Evolutionary conservation across 2,113 vertebrate genomes (phyloP).

Genomic region (Crotophaga sulcirostris): DNA sequence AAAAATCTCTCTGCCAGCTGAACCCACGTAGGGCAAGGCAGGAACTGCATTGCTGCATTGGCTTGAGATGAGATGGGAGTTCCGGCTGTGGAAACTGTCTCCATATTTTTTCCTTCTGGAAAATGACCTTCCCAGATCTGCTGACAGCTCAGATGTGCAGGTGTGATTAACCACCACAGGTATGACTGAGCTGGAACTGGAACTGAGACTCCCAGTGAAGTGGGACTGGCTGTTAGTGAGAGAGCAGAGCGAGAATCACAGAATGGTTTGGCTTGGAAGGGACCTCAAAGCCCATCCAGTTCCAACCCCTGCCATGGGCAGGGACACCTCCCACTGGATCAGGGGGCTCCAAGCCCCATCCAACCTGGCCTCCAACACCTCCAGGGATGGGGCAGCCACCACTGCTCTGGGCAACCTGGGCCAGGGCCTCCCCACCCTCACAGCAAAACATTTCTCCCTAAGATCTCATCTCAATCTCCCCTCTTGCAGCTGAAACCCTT

Average conservation of each 20-base stretch:
- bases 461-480: no score
- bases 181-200: background rate
- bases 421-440: no score
- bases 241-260: background rate
- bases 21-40: background rate
- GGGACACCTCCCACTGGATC: no score
- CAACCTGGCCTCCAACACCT: no score
- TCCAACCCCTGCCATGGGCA: no score
- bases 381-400: no score
- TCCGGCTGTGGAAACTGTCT: slow-evolving; percentile 8
- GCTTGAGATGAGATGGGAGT: background rate
- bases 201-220: background rate
- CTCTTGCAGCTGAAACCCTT: no score
- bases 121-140: background rate
- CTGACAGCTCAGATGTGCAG: background rate
- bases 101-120: background rate
- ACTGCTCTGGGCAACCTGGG: no score
- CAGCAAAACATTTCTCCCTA: no score
- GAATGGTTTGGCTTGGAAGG: no score
- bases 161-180: background rate
- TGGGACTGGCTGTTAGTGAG: background rate
- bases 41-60: background rate
- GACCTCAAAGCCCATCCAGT: no score
- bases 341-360: no score
- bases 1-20: background rate